Evolutionary conservation across 2,888 invertebrate genomes (phyloP).

Genomic region (Seira ritae): DNA sequence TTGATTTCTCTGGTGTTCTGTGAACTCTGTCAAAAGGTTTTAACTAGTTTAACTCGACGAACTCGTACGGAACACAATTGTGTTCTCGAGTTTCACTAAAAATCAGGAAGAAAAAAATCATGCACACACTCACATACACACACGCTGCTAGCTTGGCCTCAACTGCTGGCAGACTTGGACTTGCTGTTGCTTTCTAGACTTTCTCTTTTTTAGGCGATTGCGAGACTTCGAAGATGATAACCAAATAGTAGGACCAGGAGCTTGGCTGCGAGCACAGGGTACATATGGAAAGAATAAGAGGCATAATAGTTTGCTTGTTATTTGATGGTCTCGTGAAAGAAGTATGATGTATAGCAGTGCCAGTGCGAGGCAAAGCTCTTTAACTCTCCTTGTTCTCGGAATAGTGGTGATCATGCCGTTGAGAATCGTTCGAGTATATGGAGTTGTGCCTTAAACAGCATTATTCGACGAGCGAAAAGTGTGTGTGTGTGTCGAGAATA

Average conservation of each 20-base stretch:
- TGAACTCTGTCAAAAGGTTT: not conserved
- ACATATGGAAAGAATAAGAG: slow-evolving; percentile 26
- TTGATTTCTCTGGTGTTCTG: not conserved
- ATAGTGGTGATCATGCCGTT: not conserved
- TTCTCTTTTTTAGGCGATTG: slow-evolving; percentile 15
- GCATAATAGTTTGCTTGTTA: slow-evolving; percentile 23
- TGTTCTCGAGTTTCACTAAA: slow-evolving; percentile 6
- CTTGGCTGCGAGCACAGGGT: slow-evolving; percentile 12
- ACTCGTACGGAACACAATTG: not conserved
- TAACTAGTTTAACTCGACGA: not conserved
- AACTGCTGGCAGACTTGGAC: slow-evolving; percentile 34
- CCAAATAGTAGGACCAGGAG: slow-evolving; percentile 8
- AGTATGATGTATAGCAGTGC: slow-evolving; percentile 13
- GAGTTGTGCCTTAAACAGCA: slow-evolving; percentile 76
- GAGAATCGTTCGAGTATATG: not conserved
- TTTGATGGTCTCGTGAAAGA: slow-evolving; percentile 22
- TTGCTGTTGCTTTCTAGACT: slow-evolving; percentile 39
- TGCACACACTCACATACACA: slow-evolving; percentile 25
- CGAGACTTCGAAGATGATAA: slow-evolving; percentile 10
- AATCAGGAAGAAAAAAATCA: slow-evolving; percentile 15
- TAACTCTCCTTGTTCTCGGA: not conserved
- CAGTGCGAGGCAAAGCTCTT: not conserved
- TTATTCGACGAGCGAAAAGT: slow-evolving; percentile 14
- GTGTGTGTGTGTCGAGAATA: slow-evolving; percentile 9
- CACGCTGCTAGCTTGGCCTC: slow-evolving; percentile 35